phyloP scores from a whole-genome alignment of 2,113 vertebrate genomes.

The Pagrus major region DNA sequence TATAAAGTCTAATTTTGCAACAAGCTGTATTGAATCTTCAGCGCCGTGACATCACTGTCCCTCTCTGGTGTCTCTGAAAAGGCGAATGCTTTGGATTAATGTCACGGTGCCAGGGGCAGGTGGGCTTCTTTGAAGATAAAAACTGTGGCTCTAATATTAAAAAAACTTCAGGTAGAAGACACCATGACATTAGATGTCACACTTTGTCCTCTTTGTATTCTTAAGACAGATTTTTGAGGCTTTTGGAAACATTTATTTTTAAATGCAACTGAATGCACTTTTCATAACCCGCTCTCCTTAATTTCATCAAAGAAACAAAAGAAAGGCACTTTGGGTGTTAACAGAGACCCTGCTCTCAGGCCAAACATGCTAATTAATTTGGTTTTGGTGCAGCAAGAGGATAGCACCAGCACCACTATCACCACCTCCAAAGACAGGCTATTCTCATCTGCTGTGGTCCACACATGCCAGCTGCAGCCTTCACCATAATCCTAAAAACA shows the following conservation, averaged over 20 bases:
- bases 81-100: slow-evolving; percentile 1
- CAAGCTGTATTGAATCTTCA: background rate
- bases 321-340: background rate
- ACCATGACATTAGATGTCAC: background rate
- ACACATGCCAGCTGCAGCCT: slow-evolving; percentile 51
- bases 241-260: background rate
- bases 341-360: background rate
- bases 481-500: slow-evolving; percentile 42
- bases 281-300: background rate
- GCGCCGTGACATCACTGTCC: background rate
- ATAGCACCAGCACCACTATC: background rate
- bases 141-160: background rate
- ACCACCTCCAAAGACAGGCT: background rate
- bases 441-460: slow-evolving; percentile 6
- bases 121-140: slow-evolving; percentile 37
- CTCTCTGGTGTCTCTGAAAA: slow-evolving; percentile 3
- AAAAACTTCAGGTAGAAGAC: background rate
- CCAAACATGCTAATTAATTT: slow-evolving; percentile 1
- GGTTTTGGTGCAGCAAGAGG: background rate
- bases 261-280: background rate
- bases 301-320: background rate
- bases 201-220: background rate
- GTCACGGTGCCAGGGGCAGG: background rate
- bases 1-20: background rate
- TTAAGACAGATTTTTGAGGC: no score